These are phyloP conservation scores for Sminthurinus signatus DNA, from an alignment of 1,140 invertebrate species.

Conservation along the genomic window DNA sequence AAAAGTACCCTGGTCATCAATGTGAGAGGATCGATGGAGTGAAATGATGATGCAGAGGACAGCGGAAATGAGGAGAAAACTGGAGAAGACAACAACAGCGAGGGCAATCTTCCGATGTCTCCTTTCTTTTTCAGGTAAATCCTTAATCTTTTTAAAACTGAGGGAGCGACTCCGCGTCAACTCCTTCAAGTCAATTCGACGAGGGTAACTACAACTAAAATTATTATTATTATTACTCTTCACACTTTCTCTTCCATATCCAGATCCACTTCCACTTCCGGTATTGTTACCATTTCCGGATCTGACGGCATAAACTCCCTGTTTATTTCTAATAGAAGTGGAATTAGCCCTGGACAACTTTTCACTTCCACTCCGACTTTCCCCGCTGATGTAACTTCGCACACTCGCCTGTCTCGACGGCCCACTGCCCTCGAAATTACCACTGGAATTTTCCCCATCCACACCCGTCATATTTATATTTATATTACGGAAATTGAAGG, in stretches of 20 bases:
- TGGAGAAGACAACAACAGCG: constrained; percentile 28
- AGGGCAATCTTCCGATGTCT: constrained; percentile 36
- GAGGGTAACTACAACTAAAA: background rate
- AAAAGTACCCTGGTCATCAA: too few species aligned
- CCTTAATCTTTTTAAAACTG: constrained; percentile 15
- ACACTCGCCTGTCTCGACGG: constrained; percentile 28
- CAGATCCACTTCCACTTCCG: background rate
- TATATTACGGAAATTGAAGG: background rate
- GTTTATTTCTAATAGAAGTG: background rate
- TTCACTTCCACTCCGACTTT: background rate
- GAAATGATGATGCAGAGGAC: constrained; percentile 33
- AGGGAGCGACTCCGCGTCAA: background rate
- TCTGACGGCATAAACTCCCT: background rate
- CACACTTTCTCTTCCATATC: background rate
- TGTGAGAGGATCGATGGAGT: constrained; percentile 10
- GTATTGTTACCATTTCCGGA: background rate
- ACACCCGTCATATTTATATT: background rate
- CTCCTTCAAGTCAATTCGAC: background rate
- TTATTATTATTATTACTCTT: background rate
- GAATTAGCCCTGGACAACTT: background rate
- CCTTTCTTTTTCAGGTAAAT: constrained; percentile 31
- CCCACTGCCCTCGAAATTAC: constrained; percentile 12
- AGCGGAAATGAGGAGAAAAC: constrained; percentile 29
- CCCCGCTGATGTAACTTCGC: constrained; percentile 20
- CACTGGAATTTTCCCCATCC: background rate